Conservation (phyloP, 2,113 vertebrate species). For the Eretmochelys imbricata region DNA sequence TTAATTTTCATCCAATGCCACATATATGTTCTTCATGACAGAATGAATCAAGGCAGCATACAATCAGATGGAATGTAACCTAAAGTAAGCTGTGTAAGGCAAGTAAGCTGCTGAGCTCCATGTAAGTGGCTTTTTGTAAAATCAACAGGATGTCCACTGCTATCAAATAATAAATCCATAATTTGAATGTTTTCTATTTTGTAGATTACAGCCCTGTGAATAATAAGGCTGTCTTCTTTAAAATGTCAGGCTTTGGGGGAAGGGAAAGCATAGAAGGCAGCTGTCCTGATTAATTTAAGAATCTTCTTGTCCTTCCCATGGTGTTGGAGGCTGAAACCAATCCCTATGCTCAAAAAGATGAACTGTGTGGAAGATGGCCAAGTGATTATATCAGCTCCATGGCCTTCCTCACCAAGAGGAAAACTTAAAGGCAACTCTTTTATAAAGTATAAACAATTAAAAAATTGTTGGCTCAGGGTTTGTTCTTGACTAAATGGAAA, state of each 20-base stretch:
- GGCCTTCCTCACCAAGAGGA: conserved; percentile 36
- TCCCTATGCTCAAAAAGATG: not conserved
- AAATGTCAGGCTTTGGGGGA: conserved; percentile 16
- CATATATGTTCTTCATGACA: not conserved
- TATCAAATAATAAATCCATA: conserved; percentile 10
- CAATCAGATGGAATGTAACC: not conserved
- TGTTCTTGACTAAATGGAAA: conserved; percentile 47
- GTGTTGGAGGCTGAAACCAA: conserved; percentile 3
- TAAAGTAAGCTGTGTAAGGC: conserved; percentile 13
- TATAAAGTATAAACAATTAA: conserved; percentile 7
- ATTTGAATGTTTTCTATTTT: conserved; percentile 25
- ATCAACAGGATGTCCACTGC: not conserved
- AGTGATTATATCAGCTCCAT: conserved; percentile 30
- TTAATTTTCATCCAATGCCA: not conserved
- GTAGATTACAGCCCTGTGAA: conserved; percentile 4
- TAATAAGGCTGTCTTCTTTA: not conserved
- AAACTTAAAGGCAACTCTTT: conserved; percentile 46
- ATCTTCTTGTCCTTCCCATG: not conserved
- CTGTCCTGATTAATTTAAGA: not conserved
- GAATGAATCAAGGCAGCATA: not conserved
- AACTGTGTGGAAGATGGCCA: not conserved
- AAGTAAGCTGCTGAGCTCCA: conserved; percentile 21
- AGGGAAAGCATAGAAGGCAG: not conserved
- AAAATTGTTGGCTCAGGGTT: conserved; percentile 10
- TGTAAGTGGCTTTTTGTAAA: conserved; percentile 6